Percentiles rank a stretch among this genome's conserved stretches.
phyloP scores from a whole-genome alignment of 2,113 vertebrate species.

The Mus pahari region DNA sequence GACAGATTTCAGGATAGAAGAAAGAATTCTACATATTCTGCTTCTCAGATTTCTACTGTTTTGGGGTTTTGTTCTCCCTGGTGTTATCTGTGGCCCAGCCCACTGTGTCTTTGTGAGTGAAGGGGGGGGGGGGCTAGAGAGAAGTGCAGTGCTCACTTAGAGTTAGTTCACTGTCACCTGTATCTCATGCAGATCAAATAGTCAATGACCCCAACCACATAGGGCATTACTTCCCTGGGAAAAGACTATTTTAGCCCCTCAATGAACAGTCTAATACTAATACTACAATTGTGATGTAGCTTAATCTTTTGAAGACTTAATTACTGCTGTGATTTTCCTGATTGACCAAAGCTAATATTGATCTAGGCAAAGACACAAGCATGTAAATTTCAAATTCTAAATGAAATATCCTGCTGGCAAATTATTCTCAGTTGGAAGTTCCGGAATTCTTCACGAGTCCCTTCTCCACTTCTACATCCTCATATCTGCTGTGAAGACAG shows the following conservation, averaged over 20 bases:
- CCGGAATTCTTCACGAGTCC: not conserved
- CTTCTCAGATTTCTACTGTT: slow-evolving; percentile 30
- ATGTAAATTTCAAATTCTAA: slow-evolving; percentile 12
- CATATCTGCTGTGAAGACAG: not conserved
- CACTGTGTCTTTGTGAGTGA: not conserved
- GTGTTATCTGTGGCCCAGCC: not conserved
- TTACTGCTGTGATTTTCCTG: slow-evolving; percentile 9
- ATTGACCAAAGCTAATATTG: slow-evolving; percentile 14
- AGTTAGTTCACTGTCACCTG: slow-evolving; percentile 25
- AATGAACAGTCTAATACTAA: not conserved
- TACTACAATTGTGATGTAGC: not conserved
- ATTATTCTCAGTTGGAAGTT: not conserved
- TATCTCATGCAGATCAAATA: not conserved
- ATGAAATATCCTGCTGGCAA: slow-evolving; percentile 1
- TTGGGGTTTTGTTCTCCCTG: not conserved
- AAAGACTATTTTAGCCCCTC: not conserved
- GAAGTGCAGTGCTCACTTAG: not conserved
- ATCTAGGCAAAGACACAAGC: not conserved
- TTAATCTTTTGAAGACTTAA: slow-evolving; percentile 9
- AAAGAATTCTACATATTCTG: slow-evolving; percentile 19
- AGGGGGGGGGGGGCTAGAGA: not conserved
- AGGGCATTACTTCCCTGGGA: not conserved
- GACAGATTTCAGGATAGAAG: slow-evolving; percentile 52
- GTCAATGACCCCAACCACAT: not conserved
- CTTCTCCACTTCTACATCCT: not conserved